These are phyloP conservation scores for Ascaphus truei DNA, from an alignment of 2,113 vertebrate genomes.

Conservation along the genomic window DNA sequence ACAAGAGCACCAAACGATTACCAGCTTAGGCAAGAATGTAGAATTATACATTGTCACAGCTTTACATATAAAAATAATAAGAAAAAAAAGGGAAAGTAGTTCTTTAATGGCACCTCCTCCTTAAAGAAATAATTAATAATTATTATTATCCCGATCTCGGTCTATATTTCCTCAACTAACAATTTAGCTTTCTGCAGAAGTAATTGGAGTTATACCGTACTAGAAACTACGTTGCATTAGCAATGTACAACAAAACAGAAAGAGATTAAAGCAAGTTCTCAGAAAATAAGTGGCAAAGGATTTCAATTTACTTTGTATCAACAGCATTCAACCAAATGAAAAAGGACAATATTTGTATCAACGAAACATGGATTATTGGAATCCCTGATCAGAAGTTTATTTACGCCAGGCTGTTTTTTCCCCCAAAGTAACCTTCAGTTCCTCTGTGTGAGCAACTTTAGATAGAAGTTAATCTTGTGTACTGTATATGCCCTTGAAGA, in stretches of 20 bases:
- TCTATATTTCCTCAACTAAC: too few relatives aligned
- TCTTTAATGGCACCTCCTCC: too few relatives aligned
- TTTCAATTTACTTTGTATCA: neutral
- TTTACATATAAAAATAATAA: too few relatives aligned
- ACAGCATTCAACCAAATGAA: neutral
- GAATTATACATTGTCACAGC: too few relatives aligned
- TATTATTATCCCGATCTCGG: too few relatives aligned
- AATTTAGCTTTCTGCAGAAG: neutral
- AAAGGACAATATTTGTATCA: conserved; percentile 7
- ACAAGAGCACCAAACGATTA: too few relatives aligned
- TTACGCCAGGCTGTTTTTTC: neutral
- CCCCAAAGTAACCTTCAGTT: neutral
- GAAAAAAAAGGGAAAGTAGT: too few relatives aligned
- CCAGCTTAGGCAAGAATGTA: too few relatives aligned
- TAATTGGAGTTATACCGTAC: conserved; percentile 9
- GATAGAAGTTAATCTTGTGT: neutral
- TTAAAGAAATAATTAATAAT: too few relatives aligned
- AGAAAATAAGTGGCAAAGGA: conserved; percentile 16
- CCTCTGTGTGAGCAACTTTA: neutral
- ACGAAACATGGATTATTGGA: conserved; percentile 8
- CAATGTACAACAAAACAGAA: conserved; percentile 4
- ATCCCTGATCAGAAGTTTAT: neutral
- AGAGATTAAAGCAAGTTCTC: conserved; percentile 17
- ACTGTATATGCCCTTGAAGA: conserved; percentile 16
- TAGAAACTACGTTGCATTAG: neutral